Percentiles rank a stretch among this genome's conserved stretches.
Conservation (phyloP, 1,140 invertebrate species). For the Megalonaias nervosa region DNA sequence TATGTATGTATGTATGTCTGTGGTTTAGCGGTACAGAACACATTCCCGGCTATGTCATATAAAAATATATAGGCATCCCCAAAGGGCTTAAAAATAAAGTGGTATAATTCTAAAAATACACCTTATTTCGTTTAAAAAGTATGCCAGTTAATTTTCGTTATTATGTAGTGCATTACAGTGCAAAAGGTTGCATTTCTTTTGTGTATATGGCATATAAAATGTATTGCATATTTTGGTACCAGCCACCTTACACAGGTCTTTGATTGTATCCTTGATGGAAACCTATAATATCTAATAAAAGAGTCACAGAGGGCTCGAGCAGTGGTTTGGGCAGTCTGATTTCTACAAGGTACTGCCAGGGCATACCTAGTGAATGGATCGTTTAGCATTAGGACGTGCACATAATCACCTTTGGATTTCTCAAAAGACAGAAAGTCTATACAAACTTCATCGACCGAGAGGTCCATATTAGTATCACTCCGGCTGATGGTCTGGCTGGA, state of each 20-base stretch:
- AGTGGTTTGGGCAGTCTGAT: constrained; percentile 19
- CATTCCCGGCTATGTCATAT: too few species aligned
- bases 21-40: too few species aligned
- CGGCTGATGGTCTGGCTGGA: background rate
- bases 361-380: background rate
- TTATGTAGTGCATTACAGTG: too few species aligned
- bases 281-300: constrained; percentile 2
- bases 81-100: too few species aligned
- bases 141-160: too few species aligned
- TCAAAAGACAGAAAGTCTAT: constrained; percentile 4
- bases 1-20: background rate
- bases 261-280: constrained; percentile 32
- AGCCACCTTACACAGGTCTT: constrained; percentile 33
- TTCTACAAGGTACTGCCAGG: background rate
- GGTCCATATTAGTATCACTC: background rate
- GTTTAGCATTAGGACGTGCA: background rate
- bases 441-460: constrained; percentile 13
- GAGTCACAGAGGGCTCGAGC: constrained; percentile 1
- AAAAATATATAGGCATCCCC: too few species aligned
- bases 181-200: too few species aligned
- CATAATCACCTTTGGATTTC: constrained; percentile 1
- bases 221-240: constrained; percentile 4
- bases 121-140: too few species aligned
- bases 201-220: too few species aligned
- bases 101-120: too few species aligned